Base-by-base conservation (phyloP, 2,113 vertebrate genomes). In the Thymallus thymallus region DNA sequence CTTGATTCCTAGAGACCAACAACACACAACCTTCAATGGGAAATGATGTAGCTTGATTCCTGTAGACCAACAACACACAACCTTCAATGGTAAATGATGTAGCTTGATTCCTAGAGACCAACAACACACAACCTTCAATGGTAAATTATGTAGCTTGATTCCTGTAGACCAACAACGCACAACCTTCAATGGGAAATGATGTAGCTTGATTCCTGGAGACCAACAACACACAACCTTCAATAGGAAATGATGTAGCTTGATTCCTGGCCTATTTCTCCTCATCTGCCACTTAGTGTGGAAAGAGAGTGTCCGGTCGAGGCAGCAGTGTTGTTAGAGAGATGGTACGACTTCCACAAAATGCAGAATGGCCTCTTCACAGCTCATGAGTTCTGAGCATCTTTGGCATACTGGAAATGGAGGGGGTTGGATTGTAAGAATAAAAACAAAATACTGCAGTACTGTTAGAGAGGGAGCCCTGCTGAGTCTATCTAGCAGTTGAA, bases 241-340 rank as follows among this genome's bases (percentile, higher is more conserved):
- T 48, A 26, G 48, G 67, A 71, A 72, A 61, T 72, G 64, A 68
- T n/a, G n/a, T n/a, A n/a, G n/a, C n/a, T n/a, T n/a, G n/a, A 68
- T 61, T 58, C n/a, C 29, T 32, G 69, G 24, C 51, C 26, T 30
- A 35, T 26, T 46, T 32, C 71, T n/a, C 22, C 23, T 20, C 32
- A 20, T 20, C 35, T 68, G 66, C 32, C 66, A 46, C 66, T 68
- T 68, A 68, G 66, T 23, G 41, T 22, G 41, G 1, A 20, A 10
- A 29, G 66, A 20, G 41, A 23, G 29, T 22, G 62, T 7, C n/a
- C 13, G 26, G 62, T 10, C n/a, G 26, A 18, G 62, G 23, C 13
- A 68, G 9, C 65, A 41, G 65, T 22, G 41, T 45, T 5, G 29
- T 14, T 35, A 2, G 16, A 35, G 64, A n/a, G 29, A 20, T 32